Evolutionary conservation across 2,888 invertebrate species (phyloP).

Genomic region (Chymomyza fuscimana): DNA sequence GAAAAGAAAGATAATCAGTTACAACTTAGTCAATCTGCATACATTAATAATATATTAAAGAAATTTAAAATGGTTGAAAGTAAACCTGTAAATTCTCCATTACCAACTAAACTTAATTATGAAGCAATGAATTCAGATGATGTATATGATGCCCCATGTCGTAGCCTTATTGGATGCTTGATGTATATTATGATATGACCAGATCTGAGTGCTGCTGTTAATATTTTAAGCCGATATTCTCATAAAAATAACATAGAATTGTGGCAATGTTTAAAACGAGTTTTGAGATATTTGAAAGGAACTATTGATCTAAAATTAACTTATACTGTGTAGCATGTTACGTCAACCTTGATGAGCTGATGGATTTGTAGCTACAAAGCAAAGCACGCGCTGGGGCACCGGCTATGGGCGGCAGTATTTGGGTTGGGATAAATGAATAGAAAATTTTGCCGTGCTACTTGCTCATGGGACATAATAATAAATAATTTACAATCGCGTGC

Average conservation of each 20-base stretch:
- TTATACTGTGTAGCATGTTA: too few relatives aligned
- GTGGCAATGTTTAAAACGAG: slow-evolving; percentile 49
- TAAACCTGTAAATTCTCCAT: slow-evolving; percentile 40
- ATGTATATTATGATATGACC: slow-evolving; percentile 31
- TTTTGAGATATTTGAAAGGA: slow-evolving; percentile 36
- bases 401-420: too few relatives aligned
- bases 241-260: slow-evolving; percentile 52
- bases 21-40: slow-evolving; percentile 28
- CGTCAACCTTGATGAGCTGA: too few relatives aligned
- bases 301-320: slow-evolving; percentile 28
- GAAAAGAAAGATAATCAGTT: slow-evolving; percentile 25
- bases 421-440: too few relatives aligned
- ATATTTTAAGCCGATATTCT: slow-evolving; percentile 43
- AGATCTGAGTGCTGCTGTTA: slow-evolving; percentile 37
- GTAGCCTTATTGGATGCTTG: slow-evolving; percentile 26
- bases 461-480: too few relatives aligned
- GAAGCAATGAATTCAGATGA: slow-evolving; percentile 47
- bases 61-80: slow-evolving; percentile 32
- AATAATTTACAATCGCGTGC: too few relatives aligned
- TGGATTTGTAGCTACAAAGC: too few relatives aligned
- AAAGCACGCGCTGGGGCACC: too few relatives aligned
- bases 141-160: slow-evolving; percentile 39
- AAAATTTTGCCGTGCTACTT: too few relatives aligned
- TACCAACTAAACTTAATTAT: slow-evolving; percentile 52
- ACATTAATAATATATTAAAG: slow-evolving; percentile 21